Evolutionary conservation across 2,888 invertebrate species (phyloP).

Genomic region (Torymus aiolomorphi): DNA sequence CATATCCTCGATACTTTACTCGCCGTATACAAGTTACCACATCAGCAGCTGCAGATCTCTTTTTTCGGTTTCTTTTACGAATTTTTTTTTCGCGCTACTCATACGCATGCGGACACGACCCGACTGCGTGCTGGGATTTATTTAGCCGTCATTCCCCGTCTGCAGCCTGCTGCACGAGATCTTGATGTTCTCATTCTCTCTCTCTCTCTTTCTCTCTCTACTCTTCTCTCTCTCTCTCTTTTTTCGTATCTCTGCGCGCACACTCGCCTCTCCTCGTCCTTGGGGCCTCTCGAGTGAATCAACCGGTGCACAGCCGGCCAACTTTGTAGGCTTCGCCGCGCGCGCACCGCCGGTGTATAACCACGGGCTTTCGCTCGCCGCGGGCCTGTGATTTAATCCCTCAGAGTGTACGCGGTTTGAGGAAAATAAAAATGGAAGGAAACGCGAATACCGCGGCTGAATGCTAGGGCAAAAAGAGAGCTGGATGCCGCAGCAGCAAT

Average conservation of each 20-base stretch:
- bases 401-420: constrained; percentile 35
- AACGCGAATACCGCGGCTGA: too few relatives aligned
- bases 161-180: not conserved
- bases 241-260: not conserved
- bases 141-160: constrained; percentile 29
- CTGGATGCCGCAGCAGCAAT: constrained; percentile 27
- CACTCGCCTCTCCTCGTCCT: constrained; percentile 35
- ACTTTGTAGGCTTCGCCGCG: constrained; percentile 51
- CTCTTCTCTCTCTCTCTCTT: constrained; percentile 14
- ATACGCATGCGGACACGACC: constrained; percentile 9
- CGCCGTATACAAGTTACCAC: not conserved
- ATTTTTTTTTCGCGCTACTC: constrained; percentile 20
- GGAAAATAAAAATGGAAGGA: constrained; percentile 38
- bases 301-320: constrained; percentile 25
- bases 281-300: constrained; percentile 30
- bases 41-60: constrained; percentile 23
- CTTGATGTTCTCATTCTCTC: not conserved
- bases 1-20: constrained; percentile 32
- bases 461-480: constrained; percentile 17
- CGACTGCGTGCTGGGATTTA: constrained; percentile 49
- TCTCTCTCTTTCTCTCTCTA: too few relatives aligned
- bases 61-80: constrained; percentile 33
- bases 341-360: not conserved
- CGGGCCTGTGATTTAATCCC: constrained; percentile 51
- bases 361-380: constrained; percentile 40